phyloP scores from a whole-genome alignment of 2,888 invertebrate genomes.

The Hypolimnas misippus region DNA sequence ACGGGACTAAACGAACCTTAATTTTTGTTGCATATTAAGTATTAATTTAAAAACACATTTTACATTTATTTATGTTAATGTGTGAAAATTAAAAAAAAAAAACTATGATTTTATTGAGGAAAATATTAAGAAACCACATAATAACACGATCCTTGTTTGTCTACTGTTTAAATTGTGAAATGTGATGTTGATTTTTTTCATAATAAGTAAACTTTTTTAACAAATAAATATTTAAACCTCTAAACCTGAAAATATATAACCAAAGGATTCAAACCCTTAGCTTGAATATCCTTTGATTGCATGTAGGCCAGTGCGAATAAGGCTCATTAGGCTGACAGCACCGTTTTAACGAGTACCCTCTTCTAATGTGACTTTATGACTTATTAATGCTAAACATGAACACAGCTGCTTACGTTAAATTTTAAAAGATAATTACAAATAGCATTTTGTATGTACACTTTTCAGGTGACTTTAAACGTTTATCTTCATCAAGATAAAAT shows the following conservation, averaged over 20 bases:
- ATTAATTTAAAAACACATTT: neutral
- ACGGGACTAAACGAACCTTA: neutral
- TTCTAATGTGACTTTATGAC: conserved; percentile 1
- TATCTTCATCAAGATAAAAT: neutral
- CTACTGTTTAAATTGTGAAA: no score
- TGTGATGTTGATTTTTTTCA: no score
- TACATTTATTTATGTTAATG: neutral
- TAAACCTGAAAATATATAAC: neutral
- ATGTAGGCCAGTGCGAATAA: conserved; percentile 22
- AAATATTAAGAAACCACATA: no score
- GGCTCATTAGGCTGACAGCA: conserved; percentile 16
- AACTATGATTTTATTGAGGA: no score
- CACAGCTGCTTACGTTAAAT: neutral
- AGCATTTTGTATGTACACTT: neutral
- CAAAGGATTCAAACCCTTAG: neutral
- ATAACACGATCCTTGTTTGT: no score
- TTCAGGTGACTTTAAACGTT: neutral
- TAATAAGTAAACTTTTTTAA: no score
- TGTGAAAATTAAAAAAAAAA: no score
- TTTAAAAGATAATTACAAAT: neutral
- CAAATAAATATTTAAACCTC: no score
- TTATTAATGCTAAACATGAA: neutral
- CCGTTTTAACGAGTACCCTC: conserved; percentile 15
- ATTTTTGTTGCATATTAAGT: no score
- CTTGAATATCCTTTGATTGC: conserved; percentile 22